Percentiles rank a stretch among this genome's conserved stretches.
phyloP scores from a whole-genome alignment of 92 coral and sea anemone species.

The Scolanthus callimorphus region DNA sequence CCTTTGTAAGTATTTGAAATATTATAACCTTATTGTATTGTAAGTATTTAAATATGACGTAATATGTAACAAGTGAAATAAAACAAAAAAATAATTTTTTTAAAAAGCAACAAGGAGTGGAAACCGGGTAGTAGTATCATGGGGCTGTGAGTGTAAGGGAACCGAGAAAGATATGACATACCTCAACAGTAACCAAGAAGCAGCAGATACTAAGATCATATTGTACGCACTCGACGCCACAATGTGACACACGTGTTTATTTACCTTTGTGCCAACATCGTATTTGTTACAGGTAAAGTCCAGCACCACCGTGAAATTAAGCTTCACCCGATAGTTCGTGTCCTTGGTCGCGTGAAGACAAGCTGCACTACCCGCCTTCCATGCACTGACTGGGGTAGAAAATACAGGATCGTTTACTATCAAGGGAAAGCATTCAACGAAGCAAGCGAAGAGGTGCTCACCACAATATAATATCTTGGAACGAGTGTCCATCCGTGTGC shows the following conservation, averaged over 20 bases:
- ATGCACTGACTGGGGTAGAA: conserved; percentile 33
- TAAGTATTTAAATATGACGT: too few species aligned
- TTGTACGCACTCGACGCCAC: conserved; percentile 53
- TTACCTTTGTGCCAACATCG: conserved; percentile 11
- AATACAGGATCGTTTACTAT: conserved; percentile 9
- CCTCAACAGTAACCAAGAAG: conserved; percentile 47
- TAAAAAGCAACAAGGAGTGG: conserved; percentile 11
- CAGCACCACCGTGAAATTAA: conserved; percentile 19
- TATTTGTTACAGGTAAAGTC: conserved; percentile 42
- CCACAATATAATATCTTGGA: neutral
- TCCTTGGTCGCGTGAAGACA: conserved; percentile 40
- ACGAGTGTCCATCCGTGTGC: neutral
- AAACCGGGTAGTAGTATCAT: conserved; percentile 20
- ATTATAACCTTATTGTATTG: too few species aligned
- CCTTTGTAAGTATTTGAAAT: too few species aligned
- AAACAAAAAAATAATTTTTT: too few species aligned
- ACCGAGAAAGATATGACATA: conserved; percentile 33
- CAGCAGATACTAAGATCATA: conserved; percentile 55
- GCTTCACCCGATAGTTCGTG: conserved; percentile 35
- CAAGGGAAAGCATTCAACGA: neutral
- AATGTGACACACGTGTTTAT: conserved; percentile 36
- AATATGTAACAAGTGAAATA: too few species aligned
- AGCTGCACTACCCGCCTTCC: conserved; percentile 51
- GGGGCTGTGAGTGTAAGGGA: conserved; percentile 24
- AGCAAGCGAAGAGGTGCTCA: neutral